Evolutionary conservation across 2,797 vertebrate species (phyloP), one percentile per base, ranked within the genome.

Genomic region (Chelidonichthys spinosus): DNA sequence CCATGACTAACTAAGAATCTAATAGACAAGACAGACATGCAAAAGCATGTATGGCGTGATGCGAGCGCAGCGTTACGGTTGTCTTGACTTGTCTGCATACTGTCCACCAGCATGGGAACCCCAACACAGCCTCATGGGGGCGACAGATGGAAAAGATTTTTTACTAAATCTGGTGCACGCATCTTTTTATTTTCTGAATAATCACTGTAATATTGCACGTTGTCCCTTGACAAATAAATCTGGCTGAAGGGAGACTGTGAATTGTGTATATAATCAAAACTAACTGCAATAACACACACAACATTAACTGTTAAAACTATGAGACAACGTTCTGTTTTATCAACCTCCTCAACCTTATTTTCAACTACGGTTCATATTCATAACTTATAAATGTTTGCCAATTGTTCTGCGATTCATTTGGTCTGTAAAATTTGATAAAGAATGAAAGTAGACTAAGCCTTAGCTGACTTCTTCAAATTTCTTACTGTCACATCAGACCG

Each of bases 1-100:
- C 52, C 63, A n/a, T 58, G 64, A 77, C 50, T 17, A 65, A 69
- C 59, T 47, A 55, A 17, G 35, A 66, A 10, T 50, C 36, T 42
- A 10, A 63, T 1, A 40, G 32, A 32, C 53, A 49, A 15, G 32
- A 61, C 25, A 67, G 17, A 68, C 40, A 40, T 4, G 11, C 46
- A 63, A 35, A 56, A 44, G 32, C 25, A 49, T 7, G 58, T 44
- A 36, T 46, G 59, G 55, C 62, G 47, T 32, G 3, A 47, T 61
- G 37, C 42, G 42, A 49, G 58, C 14, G 25, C 33, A 7, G 18
- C 8, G 17, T 52, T 62, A 49, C 3, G 1, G 17, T 7, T 3
- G 55, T 50, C 63, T 46, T 5, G 40, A 73, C 50, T 15, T 56
- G 42, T 65, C 18, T n/a, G 36, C 54, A 54, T 37, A 13, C 14